Evolutionary conservation across 2,113 vertebrate genomes (phyloP), one percentile per base, ranked within the genome.

Genomic region (Talpa occidentalis): DNA sequence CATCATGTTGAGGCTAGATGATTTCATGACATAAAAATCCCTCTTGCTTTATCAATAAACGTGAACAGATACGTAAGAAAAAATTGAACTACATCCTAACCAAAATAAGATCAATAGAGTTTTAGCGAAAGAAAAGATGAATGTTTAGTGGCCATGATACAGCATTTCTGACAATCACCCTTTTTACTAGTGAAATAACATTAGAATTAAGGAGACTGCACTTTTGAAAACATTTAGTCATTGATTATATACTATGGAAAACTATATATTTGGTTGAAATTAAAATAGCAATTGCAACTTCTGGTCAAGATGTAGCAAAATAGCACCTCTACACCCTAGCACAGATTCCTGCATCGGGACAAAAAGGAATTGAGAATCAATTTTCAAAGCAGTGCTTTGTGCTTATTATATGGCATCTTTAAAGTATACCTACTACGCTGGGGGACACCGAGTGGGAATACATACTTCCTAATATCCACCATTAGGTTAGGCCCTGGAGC

Each of bases 41-140:
- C 93, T 96, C 95, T 91, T 22, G 22, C 80, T 96, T 80, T 59
- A 37, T 88, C 89, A 81, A 40, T 84, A 66, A 82, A 69, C 32
- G 47, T 80, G 84, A 86, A 93, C 40, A 87, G 72, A 64, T 44
- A 40, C n/a, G 12, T 69, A 73, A 83, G 74, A 64, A 52, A 89
- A 92, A 66, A 6, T 62, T 47, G 81, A 95, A 37, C 19, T 79
- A 54, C 69, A 56, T 62, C 64, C 6, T 66, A n/a, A n/a, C 77
- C 67, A 10, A n/a, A 80, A 7, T n/a, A 32, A 84, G 83, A 72
- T 91, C 52, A 76, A 4, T 26, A 73, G 42, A 52, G 86, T 49
- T 82, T 69, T 56, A 56, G 6, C 54, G 6, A 22, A 56, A 56
- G 10, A 22, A 56, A 22, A 56, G 21, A 54, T 19, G 24, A 56